Base-by-base conservation (phyloP, 2,888 invertebrate species). In the Autographa pulchrina region DNA sequence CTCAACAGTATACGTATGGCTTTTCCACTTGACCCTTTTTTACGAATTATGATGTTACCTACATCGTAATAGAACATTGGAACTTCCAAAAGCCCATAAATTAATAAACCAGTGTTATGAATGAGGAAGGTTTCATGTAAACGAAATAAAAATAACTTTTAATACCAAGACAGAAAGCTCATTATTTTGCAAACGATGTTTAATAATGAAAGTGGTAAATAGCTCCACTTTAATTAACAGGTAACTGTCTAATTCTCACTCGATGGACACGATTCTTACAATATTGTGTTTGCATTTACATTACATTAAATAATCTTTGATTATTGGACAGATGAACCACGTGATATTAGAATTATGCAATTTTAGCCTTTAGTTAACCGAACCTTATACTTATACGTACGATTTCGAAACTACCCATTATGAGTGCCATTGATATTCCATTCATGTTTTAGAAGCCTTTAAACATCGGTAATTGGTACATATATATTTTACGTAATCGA, bases 401-500 rank as follows among this genome's bases (percentile, higher is more conserved):
- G 11, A 56, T 54, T 13, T 11, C 13, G 13, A 56, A 56, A 20
- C 54, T 56, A 56, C 20, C 54, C 25, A 56, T 56, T 56, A 56
- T 56, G 25, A 56, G 54, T 25, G 25, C 25, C 54, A 11, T 25
- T 56, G 54, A 25, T 54, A 54, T 18, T 54, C 20, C 54, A 20
- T 54, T 54, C 18, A 54, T 11, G 25, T 6, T 20, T 20, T 7
- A 56, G 20, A 54, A 18, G 20, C 13, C 54, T 56, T 25, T 56
- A 56, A 25, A 56, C n/a, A n/a, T n/a, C 25, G 5, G 20, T 41
- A 61, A 64, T 54, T 32, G 61, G 48, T n/a, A 41, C 54, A 68
- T 25, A 70, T 67, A 32, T 56, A 70, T 67, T 25, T 62, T n/a
- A 65, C 14, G 11, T 58, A 62, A 54, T 60, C 16, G 35, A 38